These are phyloP conservation scores for Hormiphora californensis DNA, from an alignment of 37 sponge, comb jelly and placozoan species.

Conservation along the genomic window DNA sequence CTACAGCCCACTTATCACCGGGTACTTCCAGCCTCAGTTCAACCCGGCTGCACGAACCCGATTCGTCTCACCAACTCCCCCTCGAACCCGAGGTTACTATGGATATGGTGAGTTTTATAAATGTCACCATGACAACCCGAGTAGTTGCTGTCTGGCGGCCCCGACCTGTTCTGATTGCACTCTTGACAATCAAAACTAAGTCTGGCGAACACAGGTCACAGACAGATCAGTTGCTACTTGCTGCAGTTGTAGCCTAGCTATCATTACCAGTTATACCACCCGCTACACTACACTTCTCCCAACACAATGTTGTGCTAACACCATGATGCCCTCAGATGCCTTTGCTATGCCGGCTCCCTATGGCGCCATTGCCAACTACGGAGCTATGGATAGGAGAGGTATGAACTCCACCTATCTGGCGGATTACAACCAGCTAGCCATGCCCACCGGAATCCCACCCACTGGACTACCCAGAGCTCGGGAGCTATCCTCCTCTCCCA, in stretches of 20 bases:
- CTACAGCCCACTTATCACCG: conserved; percentile 38
- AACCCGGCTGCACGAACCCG: conserved; percentile 1
- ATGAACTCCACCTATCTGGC: conserved; percentile 17
- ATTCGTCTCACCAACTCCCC: conserved; percentile 49
- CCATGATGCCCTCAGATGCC: no score
- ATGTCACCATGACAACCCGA: no score
- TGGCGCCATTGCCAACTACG: conserved; percentile 1
- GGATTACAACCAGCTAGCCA: conserved; percentile 29
- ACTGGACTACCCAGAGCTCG: conserved; percentile 15
- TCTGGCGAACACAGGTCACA: no score
- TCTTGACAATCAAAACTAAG: no score
- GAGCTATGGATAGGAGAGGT: background rate
- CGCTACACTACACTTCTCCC: no score
- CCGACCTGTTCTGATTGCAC: no score
- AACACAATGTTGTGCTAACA: no score
- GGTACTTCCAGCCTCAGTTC: conserved; percentile 56
- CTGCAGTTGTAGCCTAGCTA: no score
- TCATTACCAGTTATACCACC: no score
- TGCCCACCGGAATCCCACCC: conserved; percentile 34
- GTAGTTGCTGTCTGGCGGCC: no score
- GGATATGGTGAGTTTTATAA: conserved; percentile 19
- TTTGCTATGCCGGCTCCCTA: conserved; percentile 17
- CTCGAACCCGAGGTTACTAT: conserved; percentile 25
- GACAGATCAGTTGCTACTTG: no score
- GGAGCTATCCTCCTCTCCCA: conserved; percentile 48